A percentile compares a stretch with the other conserved stretches of the same genome.
Evolutionary conservation across 2,797 vertebrate species (phyloP).

Genomic region (Galaxias olidus): DNA sequence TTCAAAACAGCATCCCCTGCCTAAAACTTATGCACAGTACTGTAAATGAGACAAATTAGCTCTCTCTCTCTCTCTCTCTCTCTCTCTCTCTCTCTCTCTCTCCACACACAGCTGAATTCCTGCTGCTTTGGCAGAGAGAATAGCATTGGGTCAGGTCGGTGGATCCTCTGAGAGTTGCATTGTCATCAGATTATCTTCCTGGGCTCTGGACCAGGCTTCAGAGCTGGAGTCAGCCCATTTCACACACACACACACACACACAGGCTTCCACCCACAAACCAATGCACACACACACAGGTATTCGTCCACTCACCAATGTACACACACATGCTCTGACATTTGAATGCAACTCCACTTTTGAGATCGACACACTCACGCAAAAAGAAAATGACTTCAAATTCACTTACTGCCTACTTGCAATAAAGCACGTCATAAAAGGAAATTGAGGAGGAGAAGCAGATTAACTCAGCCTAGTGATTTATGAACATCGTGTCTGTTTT

Average conservation of each 20-base stretch:
- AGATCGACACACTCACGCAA: slow-evolving; percentile 5
- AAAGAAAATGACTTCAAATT: slow-evolving; percentile 39
- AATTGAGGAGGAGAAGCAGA: slow-evolving; percentile 32
- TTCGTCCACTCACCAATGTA: not conserved
- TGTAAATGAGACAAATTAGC: too few relatives aligned
- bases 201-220: too few relatives aligned
- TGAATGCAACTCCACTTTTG: not conserved
- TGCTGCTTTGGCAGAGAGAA: too few relatives aligned
- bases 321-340: not conserved
- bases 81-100: not conserved
- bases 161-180: too few relatives aligned
- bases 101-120: too few relatives aligned
- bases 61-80: not conserved
- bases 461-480: slow-evolving; percentile 38
- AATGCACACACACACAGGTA: not conserved
- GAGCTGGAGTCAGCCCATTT: not conserved
- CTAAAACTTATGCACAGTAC: too few relatives aligned
- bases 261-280: not conserved
- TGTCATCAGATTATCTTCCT: too few relatives aligned
- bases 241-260: not conserved
- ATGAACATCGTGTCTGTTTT: slow-evolving; percentile 25
- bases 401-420: slow-evolving; percentile 32
- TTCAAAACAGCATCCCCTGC: too few relatives aligned
- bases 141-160: too few relatives aligned
- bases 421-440: slow-evolving; percentile 34